Percentiles rank a stretch among this genome's conserved stretches.
phyloP scores from a whole-genome alignment of 1,140 invertebrate species.

The Melipona quadrifasciata region DNA sequence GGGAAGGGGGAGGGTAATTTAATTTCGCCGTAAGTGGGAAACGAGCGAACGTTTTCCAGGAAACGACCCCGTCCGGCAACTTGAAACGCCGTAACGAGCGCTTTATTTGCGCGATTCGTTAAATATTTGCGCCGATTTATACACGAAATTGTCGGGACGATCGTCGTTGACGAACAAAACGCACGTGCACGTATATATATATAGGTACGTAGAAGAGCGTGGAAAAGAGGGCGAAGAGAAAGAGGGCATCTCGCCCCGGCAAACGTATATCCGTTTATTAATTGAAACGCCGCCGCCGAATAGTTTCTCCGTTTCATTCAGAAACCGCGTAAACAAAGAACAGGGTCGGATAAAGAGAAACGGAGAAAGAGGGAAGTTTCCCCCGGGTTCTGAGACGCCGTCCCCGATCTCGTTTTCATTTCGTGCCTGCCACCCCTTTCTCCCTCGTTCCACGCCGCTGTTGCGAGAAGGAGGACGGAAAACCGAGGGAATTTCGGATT shows the following conservation, averaged over 20 bases:
- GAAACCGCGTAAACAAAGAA: slow-evolving; percentile 48
- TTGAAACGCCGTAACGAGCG: slow-evolving; percentile 1
- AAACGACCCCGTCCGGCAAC: background rate
- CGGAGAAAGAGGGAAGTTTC: background rate
- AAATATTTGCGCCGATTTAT: slow-evolving; percentile 37
- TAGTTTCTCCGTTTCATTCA: slow-evolving; percentile 8
- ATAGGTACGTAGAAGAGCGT: background rate
- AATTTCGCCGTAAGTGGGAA: background rate
- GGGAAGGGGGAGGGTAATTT: background rate
- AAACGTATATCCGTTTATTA: slow-evolving; percentile 36
- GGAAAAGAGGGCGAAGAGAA: too few relatives aligned
- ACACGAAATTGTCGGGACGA: slow-evolving; percentile 6
- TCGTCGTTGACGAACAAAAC: background rate
- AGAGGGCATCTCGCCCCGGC: too few relatives aligned
- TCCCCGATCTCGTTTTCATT: slow-evolving; percentile 31
- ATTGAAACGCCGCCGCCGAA: slow-evolving; percentile 28
- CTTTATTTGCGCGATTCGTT: slow-evolving; percentile 20
- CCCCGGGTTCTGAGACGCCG: background rate
- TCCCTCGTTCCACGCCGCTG: too few relatives aligned
- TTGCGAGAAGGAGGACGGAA: background rate
- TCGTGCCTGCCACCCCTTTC: background rate
- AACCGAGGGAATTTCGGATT: slow-evolving; percentile 17
- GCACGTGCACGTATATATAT: background rate
- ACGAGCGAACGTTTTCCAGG: background rate
- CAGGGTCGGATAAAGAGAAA: background rate